Base-by-base conservation (phyloP, 2,113 vertebrate genomes). In the Sorex fumeus region DNA sequence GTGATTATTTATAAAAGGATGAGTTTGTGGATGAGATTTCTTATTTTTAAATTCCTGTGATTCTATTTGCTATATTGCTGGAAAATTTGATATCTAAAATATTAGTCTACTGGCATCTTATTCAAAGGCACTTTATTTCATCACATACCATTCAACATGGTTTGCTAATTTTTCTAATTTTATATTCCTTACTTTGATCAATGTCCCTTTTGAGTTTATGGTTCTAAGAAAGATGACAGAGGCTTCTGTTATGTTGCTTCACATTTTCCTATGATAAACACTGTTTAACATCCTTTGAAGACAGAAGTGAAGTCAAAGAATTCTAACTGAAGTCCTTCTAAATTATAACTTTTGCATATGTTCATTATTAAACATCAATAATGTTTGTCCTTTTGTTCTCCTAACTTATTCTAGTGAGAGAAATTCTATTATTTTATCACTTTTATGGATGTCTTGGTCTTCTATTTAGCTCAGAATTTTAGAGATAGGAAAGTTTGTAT, bases 381-480 rank as follows among this genome's bases (percentile, higher is more conserved):
- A 23, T 60, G 8, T 70, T 90, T 89, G 34, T 2, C 13, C 8
- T 66, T 72, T 92, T 57, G 1, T 66, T 80, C 57, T 32, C 90
- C 34, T 86, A 1, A 77, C 3, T 3, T 36, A 6, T 32, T 70
- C 6, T 70, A 53, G 79, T 75, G 53, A 78, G 1, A 77, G 8
- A 0, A 1, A 3, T 12, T 71, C 19, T 89, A 92, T 43, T 25
- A 83, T 86, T 47, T 70, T 9, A 32, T 9, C 43, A 84, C 34
- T 53, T 76, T 86, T 50, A 2, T 1, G n/a, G 11, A 60, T 72
- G 28, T 60, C 16, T 93, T 82, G 21, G 62, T 71, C 30, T 71
- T 93, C 34, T 87, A 7, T 18, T 19, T 69, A 70, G 18, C 70
- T 89, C 3, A n/a, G 0, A 81, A 69, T 72, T 92, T 78, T 87